A percentile compares a stretch with the other conserved stretches of the same genome.
Evolutionary conservation across 2,888 invertebrate species (phyloP).

Genomic region (Lampropteryx suffumata): DNA sequence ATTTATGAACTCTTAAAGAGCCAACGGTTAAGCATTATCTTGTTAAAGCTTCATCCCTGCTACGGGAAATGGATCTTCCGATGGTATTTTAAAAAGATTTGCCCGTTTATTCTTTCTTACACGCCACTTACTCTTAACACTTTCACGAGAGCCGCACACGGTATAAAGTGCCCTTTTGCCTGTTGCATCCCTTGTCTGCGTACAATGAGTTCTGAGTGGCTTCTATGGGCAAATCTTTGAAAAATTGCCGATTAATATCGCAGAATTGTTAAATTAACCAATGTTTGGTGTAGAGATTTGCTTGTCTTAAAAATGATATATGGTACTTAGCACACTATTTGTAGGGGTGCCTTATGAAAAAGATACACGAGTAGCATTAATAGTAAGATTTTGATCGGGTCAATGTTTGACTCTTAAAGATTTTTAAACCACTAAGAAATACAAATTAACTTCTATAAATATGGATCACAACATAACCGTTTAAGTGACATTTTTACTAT

Average conservation of each 20-base stretch:
- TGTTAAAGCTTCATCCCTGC: too few relatives aligned
- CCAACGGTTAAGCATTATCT: too few relatives aligned
- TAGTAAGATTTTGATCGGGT: too few relatives aligned
- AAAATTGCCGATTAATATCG: slow-evolving; percentile 1
- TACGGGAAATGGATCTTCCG: not conserved
- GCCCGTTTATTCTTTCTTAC: slow-evolving; percentile 19
- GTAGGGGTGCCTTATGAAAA: too few relatives aligned
- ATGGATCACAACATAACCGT: not conserved
- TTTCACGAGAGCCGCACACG: slow-evolving; percentile 21
- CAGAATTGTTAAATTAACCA: not conserved
- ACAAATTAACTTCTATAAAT: too few relatives aligned
- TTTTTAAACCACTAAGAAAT: too few relatives aligned
- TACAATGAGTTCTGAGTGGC: slow-evolving; percentile 29
- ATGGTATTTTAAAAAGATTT: slow-evolving; percentile 10
- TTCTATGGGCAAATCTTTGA: slow-evolving; percentile 10
- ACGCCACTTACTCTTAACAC: slow-evolving; percentile 28
- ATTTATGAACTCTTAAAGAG: too few relatives aligned
- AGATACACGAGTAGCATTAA: not conserved
- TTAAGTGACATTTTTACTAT: slow-evolving; percentile 4
- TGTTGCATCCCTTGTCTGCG: slow-evolving; percentile 35
- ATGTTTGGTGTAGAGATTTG: too few relatives aligned
- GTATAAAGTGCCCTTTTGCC: slow-evolving; percentile 31
- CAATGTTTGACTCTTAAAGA: too few relatives aligned
- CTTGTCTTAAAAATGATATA: too few relatives aligned
- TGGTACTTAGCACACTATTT: too few relatives aligned